Conservation (phyloP, 2,888 invertebrate species). For the Synergus itoensis region DNA sequence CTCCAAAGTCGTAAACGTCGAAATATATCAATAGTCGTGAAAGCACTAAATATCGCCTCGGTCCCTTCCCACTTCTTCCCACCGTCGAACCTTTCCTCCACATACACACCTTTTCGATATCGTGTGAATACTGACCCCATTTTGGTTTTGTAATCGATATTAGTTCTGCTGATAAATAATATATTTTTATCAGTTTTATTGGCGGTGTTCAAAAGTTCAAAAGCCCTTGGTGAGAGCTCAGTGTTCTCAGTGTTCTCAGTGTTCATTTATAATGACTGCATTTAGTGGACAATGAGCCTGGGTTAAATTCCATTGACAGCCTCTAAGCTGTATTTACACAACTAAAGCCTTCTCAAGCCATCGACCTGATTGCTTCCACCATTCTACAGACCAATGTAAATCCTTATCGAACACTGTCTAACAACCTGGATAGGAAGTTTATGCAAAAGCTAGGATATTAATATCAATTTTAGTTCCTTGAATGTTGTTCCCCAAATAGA, state of each 20-base stretch:
- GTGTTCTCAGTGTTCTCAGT: no score
- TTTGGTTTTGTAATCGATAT: conserved; percentile 55
- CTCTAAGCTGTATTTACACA: conserved; percentile 21
- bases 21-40: conserved; percentile 73
- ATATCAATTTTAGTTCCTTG: background rate
- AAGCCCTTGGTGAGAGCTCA: no score
- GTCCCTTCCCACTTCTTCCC: conserved; percentile 35
- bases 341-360: conserved; percentile 12
- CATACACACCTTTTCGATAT: conserved; percentile 50
- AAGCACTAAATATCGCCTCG: conserved; percentile 64
- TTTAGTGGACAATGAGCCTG: background rate
- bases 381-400: background rate
- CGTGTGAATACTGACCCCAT: conserved; percentile 54
- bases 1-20: conserved; percentile 73
- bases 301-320: background rate
- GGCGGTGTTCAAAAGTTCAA: no score
- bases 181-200: no score
- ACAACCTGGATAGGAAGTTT: background rate
- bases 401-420: conserved; percentile 7
- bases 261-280: background rate
- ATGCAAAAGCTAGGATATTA: background rate
- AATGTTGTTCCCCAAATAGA: no score
- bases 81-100: conserved; percentile 26
- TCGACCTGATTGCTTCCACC: background rate
- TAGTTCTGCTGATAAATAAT: no score